Evolutionary conservation across 2,113 vertebrate genomes (phyloP).

Genomic region (Etheostoma spectabile): DNA sequence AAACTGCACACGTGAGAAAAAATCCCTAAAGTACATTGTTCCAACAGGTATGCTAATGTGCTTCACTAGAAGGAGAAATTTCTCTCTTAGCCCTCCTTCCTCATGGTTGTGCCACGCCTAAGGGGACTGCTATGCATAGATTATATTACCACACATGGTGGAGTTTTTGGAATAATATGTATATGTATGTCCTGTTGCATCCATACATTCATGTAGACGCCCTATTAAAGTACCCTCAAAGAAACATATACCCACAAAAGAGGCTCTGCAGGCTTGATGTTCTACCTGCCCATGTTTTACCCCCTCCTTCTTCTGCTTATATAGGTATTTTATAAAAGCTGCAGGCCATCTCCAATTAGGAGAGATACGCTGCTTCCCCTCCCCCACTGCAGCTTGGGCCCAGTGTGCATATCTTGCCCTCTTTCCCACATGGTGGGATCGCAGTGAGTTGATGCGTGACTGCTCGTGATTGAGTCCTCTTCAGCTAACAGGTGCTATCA

Average conservation of each 20-base stretch:
- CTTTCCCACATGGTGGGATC: conserved; percentile 48
- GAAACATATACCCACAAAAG: conserved; percentile 13
- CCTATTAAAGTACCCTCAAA: conserved; percentile 11
- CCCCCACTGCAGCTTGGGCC: conserved; percentile 18
- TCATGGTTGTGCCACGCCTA: conserved; percentile 43
- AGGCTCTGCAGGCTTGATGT: conserved; percentile 29
- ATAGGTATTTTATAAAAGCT: conserved; percentile 22
- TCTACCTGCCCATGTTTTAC: conserved; percentile 8
- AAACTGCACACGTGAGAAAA: conserved; percentile 37
- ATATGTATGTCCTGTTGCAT: conserved; percentile 24
- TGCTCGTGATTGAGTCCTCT: conserved; percentile 67
- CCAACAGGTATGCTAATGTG: conserved; percentile 67
- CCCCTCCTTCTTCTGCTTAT: neutral
- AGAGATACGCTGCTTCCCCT: neutral
- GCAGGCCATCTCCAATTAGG: conserved; percentile 49
- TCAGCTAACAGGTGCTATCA: conserved; percentile 73
- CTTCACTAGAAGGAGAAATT: conserved; percentile 50
- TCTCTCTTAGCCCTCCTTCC: conserved; percentile 47
- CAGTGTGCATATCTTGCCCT: conserved; percentile 44
- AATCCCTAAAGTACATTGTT: conserved; percentile 18
- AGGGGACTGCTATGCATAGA: conserved; percentile 51
- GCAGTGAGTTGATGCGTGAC: conserved; percentile 61
- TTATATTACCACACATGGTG: conserved; percentile 51
- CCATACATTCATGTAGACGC: neutral
- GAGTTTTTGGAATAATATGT: conserved; percentile 9